Conservation (phyloP, 2,797 vertebrate genomes). For the Epinephelus awoara region DNA sequence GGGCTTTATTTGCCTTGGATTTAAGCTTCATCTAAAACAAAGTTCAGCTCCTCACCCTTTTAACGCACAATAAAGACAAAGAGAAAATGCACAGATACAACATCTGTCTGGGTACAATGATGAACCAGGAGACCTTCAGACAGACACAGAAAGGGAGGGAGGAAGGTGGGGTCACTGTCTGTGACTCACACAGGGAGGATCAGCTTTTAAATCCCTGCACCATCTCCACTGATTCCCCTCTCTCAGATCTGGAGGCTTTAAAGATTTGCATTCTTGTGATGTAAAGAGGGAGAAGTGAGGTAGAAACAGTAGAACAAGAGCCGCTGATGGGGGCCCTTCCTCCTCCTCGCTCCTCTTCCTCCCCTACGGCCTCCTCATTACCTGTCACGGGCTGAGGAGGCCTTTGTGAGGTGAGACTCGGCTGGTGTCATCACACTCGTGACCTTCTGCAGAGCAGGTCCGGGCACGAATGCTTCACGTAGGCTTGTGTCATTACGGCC, state of each 20-base stretch:
- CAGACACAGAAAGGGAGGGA: slow-evolving; percentile 22
- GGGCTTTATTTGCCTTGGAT: slow-evolving; percentile 78
- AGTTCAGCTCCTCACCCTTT: slow-evolving; percentile 68
- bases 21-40: slow-evolving; percentile 72
- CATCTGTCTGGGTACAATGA: slow-evolving; percentile 38
- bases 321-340: slow-evolving; percentile 27
- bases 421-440: slow-evolving; percentile 40
- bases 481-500: slow-evolving; percentile 17
- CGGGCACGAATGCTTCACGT: slow-evolving; percentile 19
- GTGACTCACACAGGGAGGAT: slow-evolving; percentile 80
- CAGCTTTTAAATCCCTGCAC: slow-evolving; percentile 78
- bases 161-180: slow-evolving; percentile 66
- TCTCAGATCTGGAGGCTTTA: slow-evolving; percentile 78
- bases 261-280: slow-evolving; percentile 83
- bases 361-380: slow-evolving; percentile 59
- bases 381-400: slow-evolving; percentile 59
- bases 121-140: slow-evolving; percentile 54
- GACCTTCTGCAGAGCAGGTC: slow-evolving; percentile 54
- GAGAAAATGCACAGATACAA: slow-evolving; percentile 48
- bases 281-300: slow-evolving; percentile 71
- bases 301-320: slow-evolving; percentile 59
- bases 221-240: slow-evolving; percentile 65
- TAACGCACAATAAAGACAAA: slow-evolving; percentile 55
- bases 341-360: slow-evolving; percentile 50
- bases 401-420: slow-evolving; percentile 55